Base-by-base conservation (phyloP, 2,113 vertebrate genomes). In the Cochlearius cochlearius region DNA sequence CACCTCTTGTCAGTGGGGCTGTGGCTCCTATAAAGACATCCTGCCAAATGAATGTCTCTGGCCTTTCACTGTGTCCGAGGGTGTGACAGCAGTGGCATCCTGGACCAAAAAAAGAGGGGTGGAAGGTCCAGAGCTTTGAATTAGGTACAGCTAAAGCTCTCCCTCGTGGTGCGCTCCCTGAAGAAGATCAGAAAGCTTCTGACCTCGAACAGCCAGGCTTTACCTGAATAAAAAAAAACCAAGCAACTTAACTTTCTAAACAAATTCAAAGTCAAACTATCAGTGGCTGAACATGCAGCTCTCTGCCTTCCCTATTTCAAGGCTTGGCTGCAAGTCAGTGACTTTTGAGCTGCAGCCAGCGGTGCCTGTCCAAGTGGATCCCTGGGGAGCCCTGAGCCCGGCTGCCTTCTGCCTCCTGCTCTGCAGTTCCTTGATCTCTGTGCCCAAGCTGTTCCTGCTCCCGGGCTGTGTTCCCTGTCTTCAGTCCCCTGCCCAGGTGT, bases 291-390 rank as follows among this genome's bases (percentile, higher is more conserved):
- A 83, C 79, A 90, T 1, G 20, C 75, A 7, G 94, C 82, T 69
- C 75, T 64, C 74, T 94, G 73, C 50, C 55, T 63, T 13, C 49
- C 66, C 71, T 88, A 3, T 79, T 95, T 66, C 78, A 79, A 25
- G 78, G 59, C 71, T 86, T 95, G 95, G 91, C 96, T 92, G 85
- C 2, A 17, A 93, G 88, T 86, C 94, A 83, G 74, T 13, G 71
- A 52, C 1, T 27, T 72, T 7, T 83, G 95, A 79, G 94, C 92
- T 69, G 75, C 94, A 86, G 92, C 94, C 94, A 97, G 82, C 71
- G 64, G 53, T 76, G 94, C 86, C 74, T 92, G 66, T 74, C 80
- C 90, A 77, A 77, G 59, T 12, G 78, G 18, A 55, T 72, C 94
- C 88, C 92, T 36, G 86, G 95, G 95, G 88, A 95, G 78, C 52